Conservation (phyloP, 2,888 invertebrate genomes). For the Dasypolia templi region DNA sequence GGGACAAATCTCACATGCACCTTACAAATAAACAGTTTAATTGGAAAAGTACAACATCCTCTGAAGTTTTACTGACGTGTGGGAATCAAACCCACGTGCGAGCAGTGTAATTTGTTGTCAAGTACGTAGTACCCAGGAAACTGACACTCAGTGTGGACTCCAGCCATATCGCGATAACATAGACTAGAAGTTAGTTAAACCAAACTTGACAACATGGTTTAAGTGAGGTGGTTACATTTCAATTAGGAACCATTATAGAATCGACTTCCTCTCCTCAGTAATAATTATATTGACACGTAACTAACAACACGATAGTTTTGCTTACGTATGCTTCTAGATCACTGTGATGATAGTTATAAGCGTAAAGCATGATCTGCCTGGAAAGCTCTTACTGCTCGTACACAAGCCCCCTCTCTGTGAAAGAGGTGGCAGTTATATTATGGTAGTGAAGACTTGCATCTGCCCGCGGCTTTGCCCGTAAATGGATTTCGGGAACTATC, state of each 20-base stretch:
- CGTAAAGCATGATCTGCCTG: too few species aligned
- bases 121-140: background rate
- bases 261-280: conserved; percentile 35
- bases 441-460: background rate
- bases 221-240: conserved; percentile 3
- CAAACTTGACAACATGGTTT: background rate
- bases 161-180: background rate
- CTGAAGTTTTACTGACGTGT: background rate
- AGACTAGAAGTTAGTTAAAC: background rate
- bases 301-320: background rate
- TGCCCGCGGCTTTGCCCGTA: too few species aligned
- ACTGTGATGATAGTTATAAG: background rate
- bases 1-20: too few species aligned
- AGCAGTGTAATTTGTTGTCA: background rate
- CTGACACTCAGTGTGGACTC: background rate
- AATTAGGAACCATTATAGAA: conserved; percentile 14
- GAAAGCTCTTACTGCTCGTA: background rate
- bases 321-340: background rate
- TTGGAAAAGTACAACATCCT: background rate
- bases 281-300: conserved; percentile 19
- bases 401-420: background rate
- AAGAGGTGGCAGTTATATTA: background rate
- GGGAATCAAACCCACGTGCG: background rate
- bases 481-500: too few species aligned
- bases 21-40: background rate